Evolutionary conservation across 2,113 vertebrate species (phyloP).

Genomic region (Bubo bubo): DNA sequence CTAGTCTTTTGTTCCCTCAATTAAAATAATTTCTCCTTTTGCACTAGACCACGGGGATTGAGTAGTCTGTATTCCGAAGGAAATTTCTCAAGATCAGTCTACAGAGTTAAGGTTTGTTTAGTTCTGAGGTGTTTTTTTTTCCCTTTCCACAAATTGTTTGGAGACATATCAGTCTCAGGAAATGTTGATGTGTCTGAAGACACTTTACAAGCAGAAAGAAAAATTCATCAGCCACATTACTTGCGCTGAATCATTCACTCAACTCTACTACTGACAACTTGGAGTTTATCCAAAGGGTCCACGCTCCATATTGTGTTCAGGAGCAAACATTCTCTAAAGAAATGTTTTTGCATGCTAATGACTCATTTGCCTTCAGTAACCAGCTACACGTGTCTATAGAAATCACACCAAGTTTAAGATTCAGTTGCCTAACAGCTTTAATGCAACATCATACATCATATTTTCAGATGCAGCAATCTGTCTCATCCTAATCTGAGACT

Average conservation of each 20-base stretch:
- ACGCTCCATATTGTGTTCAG: background rate
- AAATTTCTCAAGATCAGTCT: background rate
- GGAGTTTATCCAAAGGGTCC: constrained; percentile 22
- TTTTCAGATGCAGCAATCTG: constrained; percentile 28
- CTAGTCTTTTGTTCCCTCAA: background rate
- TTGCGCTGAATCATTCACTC: background rate
- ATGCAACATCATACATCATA: constrained; percentile 3
- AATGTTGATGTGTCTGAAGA: background rate
- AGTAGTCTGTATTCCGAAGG: background rate
- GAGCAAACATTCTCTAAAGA: background rate
- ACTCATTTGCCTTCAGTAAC: constrained; percentile 2
- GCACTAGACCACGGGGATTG: background rate
- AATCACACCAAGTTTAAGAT: background rate
- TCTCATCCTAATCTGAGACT: background rate
- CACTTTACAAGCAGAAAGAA: background rate
- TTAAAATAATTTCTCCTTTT: background rate
- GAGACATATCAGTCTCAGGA: background rate
- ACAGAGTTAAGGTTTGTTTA: background rate
- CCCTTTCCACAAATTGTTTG: background rate
- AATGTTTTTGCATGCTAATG: constrained; percentile 35
- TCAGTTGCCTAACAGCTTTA: background rate
- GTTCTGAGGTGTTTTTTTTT: background rate
- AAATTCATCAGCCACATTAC: background rate
- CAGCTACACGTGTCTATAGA: background rate
- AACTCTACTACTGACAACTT: background rate